phyloP scores from a whole-genome alignment of 2,888 invertebrate species.

The Troides aeacus region DNA sequence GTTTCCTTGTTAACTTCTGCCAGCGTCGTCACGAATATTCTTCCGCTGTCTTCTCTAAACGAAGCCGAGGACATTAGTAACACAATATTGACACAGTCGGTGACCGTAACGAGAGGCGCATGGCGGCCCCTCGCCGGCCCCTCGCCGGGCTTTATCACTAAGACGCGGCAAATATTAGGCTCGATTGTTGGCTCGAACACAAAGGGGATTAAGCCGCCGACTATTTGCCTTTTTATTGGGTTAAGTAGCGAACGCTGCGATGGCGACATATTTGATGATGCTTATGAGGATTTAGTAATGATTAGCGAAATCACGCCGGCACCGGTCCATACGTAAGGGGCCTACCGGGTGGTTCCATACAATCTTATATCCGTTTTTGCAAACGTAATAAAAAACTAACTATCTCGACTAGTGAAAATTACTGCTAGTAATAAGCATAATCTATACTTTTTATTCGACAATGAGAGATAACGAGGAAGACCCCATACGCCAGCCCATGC shows the following conservation, averaged over 20 bases:
- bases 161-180: slow-evolving; percentile 62
- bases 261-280: slow-evolving; percentile 3
- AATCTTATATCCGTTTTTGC: too few species aligned
- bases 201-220: slow-evolving; percentile 50
- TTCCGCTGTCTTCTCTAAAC: slow-evolving; percentile 36
- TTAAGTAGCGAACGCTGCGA: slow-evolving; percentile 33
- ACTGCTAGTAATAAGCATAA: too few species aligned
- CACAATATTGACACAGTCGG: slow-evolving; percentile 64
- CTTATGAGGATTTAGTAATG: slow-evolving; percentile 1
- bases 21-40: too few species aligned
- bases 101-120: slow-evolving; percentile 48
- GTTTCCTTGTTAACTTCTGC: too few species aligned
- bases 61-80: slow-evolving; percentile 37
- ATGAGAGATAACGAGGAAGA: too few species aligned
- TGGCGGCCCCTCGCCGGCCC: slow-evolving; percentile 37
- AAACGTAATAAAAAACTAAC: too few species aligned
- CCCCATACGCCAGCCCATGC: too few species aligned
- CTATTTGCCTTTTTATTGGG: slow-evolving; percentile 63
- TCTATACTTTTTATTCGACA: too few species aligned
- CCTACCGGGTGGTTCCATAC: too few species aligned
- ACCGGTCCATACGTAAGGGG: too few species aligned
- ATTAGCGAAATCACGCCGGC: background rate
- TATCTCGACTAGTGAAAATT: too few species aligned
- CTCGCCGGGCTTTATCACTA: slow-evolving; percentile 53
- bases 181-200: slow-evolving; percentile 51